Percentiles rank a stretch among this genome's conserved stretches.
phyloP scores from a whole-genome alignment of 2,113 vertebrate genomes.

The Notechis scutatus region DNA sequence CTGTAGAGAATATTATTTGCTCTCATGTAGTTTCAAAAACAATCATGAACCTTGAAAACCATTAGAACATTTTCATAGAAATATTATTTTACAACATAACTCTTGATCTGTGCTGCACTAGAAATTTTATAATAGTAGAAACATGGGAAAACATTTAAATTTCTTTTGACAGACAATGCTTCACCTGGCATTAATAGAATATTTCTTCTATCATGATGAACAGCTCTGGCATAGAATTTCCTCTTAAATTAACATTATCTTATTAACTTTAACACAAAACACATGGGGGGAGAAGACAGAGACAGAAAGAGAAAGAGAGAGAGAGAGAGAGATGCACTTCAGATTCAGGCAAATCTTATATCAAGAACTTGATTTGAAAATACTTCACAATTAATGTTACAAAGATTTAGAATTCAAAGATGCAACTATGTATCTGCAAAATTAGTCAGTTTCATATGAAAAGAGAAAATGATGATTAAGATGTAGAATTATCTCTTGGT shows the following conservation, averaged over 20 bases:
- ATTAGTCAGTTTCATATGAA: background rate
- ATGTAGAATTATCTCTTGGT: background rate
- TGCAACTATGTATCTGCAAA: background rate
- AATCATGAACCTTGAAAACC: background rate
- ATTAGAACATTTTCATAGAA: background rate
- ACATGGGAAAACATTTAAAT: background rate
- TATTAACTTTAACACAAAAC: background rate
- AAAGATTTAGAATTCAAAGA: background rate
- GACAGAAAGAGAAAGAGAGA: too few species aligned
- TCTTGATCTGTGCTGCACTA: background rate
- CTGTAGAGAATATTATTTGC: background rate
- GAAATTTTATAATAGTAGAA: slow-evolving; percentile 3
- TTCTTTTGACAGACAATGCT: background rate
- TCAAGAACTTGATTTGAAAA: background rate
- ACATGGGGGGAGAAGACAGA: background rate
- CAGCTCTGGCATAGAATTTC: background rate
- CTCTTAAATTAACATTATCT: background rate
- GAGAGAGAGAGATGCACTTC: background rate
- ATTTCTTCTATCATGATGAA: background rate
- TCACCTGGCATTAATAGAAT: background rate
- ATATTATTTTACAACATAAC: background rate
- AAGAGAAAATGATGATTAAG: background rate
- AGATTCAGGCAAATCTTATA: background rate
- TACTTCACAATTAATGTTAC: background rate
- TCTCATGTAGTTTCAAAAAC: background rate